Conservation (phyloP, 2,797 vertebrate species). For the Setipinna tenuifilis region DNA sequence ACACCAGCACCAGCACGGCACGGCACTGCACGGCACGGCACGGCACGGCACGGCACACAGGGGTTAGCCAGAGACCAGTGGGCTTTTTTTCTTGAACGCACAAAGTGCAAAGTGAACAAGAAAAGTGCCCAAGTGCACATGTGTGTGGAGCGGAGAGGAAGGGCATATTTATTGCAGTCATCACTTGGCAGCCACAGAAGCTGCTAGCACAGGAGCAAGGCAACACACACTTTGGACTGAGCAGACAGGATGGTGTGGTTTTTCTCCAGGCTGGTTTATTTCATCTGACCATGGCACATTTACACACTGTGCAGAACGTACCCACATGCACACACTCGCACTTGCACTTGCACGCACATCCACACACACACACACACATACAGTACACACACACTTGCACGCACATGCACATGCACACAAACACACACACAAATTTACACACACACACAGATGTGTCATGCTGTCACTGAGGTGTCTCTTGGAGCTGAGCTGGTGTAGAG, state of each 20-base stretch:
- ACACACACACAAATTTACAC: no score
- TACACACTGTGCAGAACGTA: neutral
- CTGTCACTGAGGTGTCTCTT: no score
- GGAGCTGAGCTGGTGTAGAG: no score
- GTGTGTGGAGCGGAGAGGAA: neutral
- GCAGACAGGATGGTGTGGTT: neutral
- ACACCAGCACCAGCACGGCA: no score
- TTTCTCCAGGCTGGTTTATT: neutral
- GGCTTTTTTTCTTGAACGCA: neutral
- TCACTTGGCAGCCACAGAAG: neutral
- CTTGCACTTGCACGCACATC: neutral
- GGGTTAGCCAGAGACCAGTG: neutral
- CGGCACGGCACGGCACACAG: no score
- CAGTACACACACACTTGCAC: neutral
- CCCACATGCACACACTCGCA: neutral
- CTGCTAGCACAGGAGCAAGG: neutral
- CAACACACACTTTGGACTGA: neutral
- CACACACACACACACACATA: neutral
- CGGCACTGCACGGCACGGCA: no score
- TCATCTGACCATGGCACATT: neutral
- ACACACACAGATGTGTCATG: no score
- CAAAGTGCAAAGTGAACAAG: neutral
- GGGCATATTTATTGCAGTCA: neutral
- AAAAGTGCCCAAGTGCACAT: neutral
- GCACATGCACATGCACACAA: neutral